Conservation (phyloP, 1,140 invertebrate genomes). For the Musca vetustissima region DNA sequence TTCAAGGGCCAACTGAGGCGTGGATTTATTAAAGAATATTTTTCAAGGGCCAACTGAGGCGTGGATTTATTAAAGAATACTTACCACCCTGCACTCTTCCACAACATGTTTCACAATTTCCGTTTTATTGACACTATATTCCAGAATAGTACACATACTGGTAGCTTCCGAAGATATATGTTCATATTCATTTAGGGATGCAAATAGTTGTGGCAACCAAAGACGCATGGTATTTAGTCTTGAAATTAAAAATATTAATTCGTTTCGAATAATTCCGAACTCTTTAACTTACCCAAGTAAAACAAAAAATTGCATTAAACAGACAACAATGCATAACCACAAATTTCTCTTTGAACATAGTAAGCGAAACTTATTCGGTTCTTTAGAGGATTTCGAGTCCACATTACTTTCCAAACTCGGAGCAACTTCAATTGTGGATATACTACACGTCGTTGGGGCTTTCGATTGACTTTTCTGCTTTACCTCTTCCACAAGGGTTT, state of each 20-base stretch:
- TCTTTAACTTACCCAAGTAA: conserved; percentile 36
- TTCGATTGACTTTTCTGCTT: conserved; percentile 4
- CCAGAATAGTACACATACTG: conserved; percentile 49
- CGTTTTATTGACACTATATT: conserved; percentile 48
- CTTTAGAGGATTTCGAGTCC: conserved; percentile 28
- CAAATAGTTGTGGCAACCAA: conserved; percentile 52
- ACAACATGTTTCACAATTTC: conserved; percentile 24
- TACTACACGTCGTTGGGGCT: conserved; percentile 29
- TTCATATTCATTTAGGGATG: conserved; percentile 48
- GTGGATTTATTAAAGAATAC: not conserved
- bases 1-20: too few species aligned
- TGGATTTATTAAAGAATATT: too few species aligned
- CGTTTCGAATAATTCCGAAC: not conserved
- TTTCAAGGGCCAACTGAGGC: too few species aligned
- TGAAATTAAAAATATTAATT: not conserved
- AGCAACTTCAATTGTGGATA: conserved; percentile 46
- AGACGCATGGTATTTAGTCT: conserved; percentile 49
- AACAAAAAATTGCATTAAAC: conserved; percentile 49
- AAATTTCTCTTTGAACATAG: conserved; percentile 46
- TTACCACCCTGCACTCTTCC: conserved; percentile 22
- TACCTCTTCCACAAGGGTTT: not conserved
- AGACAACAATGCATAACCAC: conserved; percentile 38
- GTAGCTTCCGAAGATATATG: conserved; percentile 28
- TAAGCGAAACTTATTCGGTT: conserved; percentile 40
- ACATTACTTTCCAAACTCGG: not conserved